Base-by-base conservation (phyloP, 1,140 invertebrate genomes). In the Calycopis cecrops region DNA sequence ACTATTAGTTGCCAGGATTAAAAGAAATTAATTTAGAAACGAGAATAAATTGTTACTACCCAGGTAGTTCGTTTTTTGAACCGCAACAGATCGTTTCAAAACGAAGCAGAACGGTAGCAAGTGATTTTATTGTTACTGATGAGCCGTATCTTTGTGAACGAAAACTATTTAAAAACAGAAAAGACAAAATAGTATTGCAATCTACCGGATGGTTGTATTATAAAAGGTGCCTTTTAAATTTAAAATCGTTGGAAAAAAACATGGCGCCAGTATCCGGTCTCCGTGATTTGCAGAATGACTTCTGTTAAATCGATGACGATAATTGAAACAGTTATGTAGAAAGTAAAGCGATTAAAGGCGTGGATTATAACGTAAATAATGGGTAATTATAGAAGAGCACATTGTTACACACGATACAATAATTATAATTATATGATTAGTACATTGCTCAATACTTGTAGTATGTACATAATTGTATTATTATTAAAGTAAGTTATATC, bases 11-110 rank as follows among this genome's bases (percentile, higher is more conserved):
- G 65, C 63, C 63, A 67, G 63, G 74, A 73, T 80, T 77, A 79
- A 69, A 81, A 54, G 65, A 80, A 83, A 85, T 87, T 87, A 83
- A 87, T 87, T 86, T 85, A 70, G 62, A 56, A 75, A 69, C 56
- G 69, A 72, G 70, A 67, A 66, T 65, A 66, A 62, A 65, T 69
- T 71, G 65, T 70, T 69, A 53, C 57, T 58, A 57, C 69, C 63
- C 83, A 84, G 79, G 79, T 82, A 87, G 74, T 67, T 73, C 59
- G 64, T 71, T 79, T 76, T 76, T 62, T 64, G 18, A 47, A 16
- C 40, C 52, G 61, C 60, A 69, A 74, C 62, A 65, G 59, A 60
- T 48, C 63, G 65, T 63, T 35, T 67, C 62, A 63, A 65, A 79
- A 78, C 79, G 70, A 79, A 85, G 79, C 79, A 73, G 74, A 79